Conservation (phyloP, 2,797 vertebrate species). For the Phalanger gymnotis region DNA sequence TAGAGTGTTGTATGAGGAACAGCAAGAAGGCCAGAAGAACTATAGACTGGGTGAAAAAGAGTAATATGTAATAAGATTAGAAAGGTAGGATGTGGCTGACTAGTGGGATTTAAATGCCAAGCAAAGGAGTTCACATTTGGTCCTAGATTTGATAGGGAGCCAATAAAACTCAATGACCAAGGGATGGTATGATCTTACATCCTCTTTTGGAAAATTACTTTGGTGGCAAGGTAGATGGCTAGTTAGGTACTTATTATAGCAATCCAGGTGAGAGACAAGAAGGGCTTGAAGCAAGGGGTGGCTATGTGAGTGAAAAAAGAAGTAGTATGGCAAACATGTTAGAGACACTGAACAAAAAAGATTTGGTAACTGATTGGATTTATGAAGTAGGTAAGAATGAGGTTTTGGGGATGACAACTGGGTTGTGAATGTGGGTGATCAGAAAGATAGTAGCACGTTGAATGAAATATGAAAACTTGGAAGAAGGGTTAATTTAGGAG, state of each 20-base stretch:
- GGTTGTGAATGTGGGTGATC: neutral
- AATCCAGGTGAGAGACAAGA: neutral
- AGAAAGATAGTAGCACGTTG: neutral
- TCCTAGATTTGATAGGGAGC: neutral
- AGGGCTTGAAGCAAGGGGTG: neutral
- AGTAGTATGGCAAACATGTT: neutral
- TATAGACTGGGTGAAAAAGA: neutral
- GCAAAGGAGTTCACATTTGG: neutral
- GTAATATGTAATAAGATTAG: neutral
- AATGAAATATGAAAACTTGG: neutral
- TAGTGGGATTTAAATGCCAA: neutral
- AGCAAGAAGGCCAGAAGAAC: neutral
- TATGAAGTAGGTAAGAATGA: neutral
- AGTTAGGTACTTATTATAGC: neutral
- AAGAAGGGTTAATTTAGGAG: neutral
- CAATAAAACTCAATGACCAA: neutral
- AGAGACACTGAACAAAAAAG: neutral
- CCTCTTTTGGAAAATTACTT: neutral
- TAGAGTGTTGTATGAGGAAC: neutral
- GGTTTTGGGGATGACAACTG: neutral
- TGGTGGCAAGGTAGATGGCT: neutral
- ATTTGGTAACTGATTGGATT: neutral
- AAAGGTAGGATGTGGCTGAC: neutral
- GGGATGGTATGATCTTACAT: neutral
- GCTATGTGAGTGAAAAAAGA: neutral